Conservation (phyloP, 2,888 invertebrate genomes). For the Uloborus plumipes region DNA sequence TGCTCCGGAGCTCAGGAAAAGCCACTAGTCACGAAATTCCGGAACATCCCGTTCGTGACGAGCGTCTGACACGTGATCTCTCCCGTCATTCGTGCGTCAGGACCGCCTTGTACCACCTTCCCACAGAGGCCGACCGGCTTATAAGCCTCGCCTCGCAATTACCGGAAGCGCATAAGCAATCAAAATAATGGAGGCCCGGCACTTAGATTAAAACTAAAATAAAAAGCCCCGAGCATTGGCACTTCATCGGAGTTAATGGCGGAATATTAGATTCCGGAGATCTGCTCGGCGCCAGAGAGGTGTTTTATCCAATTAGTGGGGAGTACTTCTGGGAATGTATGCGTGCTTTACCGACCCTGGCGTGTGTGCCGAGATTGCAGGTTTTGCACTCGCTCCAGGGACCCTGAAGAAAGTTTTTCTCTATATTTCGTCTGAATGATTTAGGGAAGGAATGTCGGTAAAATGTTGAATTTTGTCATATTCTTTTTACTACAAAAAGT, state of each 20-base stretch:
- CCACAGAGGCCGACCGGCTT: neutral
- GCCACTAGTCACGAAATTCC: too few species aligned
- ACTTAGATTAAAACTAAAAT: slow-evolving; percentile 60
- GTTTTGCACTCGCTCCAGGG: too few species aligned
- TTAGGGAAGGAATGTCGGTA: too few species aligned
- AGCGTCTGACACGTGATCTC: too few species aligned
- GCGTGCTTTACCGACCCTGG: slow-evolving; percentile 28
- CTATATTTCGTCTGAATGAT: too few species aligned
- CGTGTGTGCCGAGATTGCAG: too few species aligned
- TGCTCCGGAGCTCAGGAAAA: too few species aligned
- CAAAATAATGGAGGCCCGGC: slow-evolving; percentile 49
- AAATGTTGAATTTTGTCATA: too few species aligned
- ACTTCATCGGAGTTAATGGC: slow-evolving; percentile 57
- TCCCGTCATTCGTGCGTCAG: too few species aligned
- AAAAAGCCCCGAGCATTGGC: slow-evolving; percentile 49
- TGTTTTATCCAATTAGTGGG: slow-evolving; percentile 55
- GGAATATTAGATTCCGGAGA: slow-evolving; percentile 49
- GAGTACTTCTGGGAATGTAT: slow-evolving; percentile 27
- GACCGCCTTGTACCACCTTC: slow-evolving; percentile 4
- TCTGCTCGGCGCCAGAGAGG: slow-evolving; percentile 29
- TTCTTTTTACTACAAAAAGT: too few species aligned
- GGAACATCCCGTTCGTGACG: too few species aligned
- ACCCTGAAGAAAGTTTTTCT: too few species aligned
- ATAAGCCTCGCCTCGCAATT: slow-evolving; percentile 48
- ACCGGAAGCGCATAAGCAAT: slow-evolving; percentile 49